Evolutionary conservation across 1,140 invertebrate species (phyloP), one percentile per base, ranked within the genome.

Genomic region (Orius laevigatus): DNA sequence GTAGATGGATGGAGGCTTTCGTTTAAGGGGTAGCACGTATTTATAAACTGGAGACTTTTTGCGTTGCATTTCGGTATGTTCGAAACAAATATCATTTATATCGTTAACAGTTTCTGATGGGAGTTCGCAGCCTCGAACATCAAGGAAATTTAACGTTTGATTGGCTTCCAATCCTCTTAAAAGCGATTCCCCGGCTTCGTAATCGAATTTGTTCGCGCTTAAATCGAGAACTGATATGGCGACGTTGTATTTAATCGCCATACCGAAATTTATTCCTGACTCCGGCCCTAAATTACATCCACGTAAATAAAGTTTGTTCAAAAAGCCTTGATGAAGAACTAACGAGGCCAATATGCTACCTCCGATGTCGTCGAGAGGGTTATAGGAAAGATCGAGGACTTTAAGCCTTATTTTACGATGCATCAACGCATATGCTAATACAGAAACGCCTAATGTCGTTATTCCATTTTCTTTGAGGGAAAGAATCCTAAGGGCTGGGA

Each of bases 401-500:
- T 54, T 50, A n/a, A 56, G 52, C 40, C 53, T 55, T 6, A 52
- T 58, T 14, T 48, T 49, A 9, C 49, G 33, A 36, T 54, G 39
- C 8, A 57, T 50, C 10, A 63, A 50, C 1, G 57, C 58, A 46
- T 52, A 61, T 20, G 56, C 55, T 14, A 57, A 51, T 11, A 52
- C 54, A 38, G 54, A 53, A n/a, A 56, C 51, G 14, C 57, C 57
- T 44, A 53, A 48, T 32, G 43, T 49, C 1, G 54, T 53, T 6
- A 66, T 64, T 5, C 52, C 46, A 53, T 65, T 66, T 50, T 64
- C 57, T 39, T 54, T 49, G 3, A 66, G 51, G 36, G 57, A 58
- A 5, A 66, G 34, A 34, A 46, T 53, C 40, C 55, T 55, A 10
- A 66, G 41, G 15, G 45, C 56, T 6, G 51, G 50, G 50, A 60